These are phyloP conservation scores for Scaptomyza pallida DNA, from an alignment of 1,140 invertebrate genomes.

Conservation along the genomic window DNA sequence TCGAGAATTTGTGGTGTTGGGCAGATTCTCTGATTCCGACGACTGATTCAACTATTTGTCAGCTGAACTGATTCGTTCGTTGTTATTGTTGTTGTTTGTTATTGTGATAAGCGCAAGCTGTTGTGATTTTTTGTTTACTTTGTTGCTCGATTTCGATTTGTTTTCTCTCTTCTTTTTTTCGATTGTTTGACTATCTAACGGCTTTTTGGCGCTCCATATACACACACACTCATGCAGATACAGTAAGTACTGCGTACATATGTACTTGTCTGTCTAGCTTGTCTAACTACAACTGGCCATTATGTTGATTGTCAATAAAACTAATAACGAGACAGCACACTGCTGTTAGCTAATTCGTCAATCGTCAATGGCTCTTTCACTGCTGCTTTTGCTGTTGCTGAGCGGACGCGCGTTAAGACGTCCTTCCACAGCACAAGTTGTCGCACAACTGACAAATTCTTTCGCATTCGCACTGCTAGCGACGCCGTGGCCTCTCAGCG, in stretches of 20 bases:
- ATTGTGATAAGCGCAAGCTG: constrained; percentile 50
- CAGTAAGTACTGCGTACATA: background rate
- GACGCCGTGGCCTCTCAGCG: background rate
- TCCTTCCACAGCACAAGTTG: constrained; percentile 79
- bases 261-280: constrained; percentile 3
- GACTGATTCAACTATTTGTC: constrained; percentile 22
- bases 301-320: constrained; percentile 36
- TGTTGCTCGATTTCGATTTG: constrained; percentile 19
- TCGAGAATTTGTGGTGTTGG: background rate
- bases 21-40: constrained; percentile 34
- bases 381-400: constrained; percentile 21
- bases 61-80: constrained; percentile 34
- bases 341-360: constrained; percentile 5
- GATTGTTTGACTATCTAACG: constrained; percentile 5
- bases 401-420: constrained; percentile 76
- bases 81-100: constrained; percentile 18
- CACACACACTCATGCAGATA: background rate
- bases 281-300: constrained; percentile 10
- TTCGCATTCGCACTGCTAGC: constrained; percentile 53
- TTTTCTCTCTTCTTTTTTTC: constrained; percentile 17
- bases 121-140: constrained; percentile 37
- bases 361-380: constrained; percentile 21
- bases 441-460: constrained; percentile 79
- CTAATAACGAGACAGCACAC: constrained; percentile 13
- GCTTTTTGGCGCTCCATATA: constrained; percentile 3